phyloP scores from a whole-genome alignment of 2,888 invertebrate species.

The Melolontha melolontha region DNA sequence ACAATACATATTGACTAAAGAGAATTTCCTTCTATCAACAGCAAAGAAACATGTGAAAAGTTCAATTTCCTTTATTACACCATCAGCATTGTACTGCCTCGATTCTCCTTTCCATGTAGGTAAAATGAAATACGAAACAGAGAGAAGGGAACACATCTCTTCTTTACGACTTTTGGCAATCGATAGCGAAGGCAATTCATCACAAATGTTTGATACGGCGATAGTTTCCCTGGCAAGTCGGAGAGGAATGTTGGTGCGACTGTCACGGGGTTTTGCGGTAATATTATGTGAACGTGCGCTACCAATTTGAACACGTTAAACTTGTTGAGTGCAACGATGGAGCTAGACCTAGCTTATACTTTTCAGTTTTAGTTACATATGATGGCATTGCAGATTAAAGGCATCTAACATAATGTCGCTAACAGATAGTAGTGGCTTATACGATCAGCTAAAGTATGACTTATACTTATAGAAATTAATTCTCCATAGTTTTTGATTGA shows the following conservation, averaged over 20 bases:
- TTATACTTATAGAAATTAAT: too few species aligned
- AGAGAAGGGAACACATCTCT: slow-evolving; percentile 41
- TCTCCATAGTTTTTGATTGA: too few species aligned
- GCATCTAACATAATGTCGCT: too few species aligned
- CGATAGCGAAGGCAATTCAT: slow-evolving; percentile 51
- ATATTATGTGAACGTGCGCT: slow-evolving; percentile 37
- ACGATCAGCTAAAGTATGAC: too few species aligned
- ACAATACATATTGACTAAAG: too few species aligned
- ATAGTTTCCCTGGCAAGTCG: slow-evolving; percentile 44
- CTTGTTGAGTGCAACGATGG: slow-evolving; percentile 42
- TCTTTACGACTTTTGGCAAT: slow-evolving; percentile 44
- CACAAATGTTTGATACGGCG: slow-evolving; percentile 52
- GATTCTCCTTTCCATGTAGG: slow-evolving; percentile 20
- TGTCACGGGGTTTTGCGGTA: slow-evolving; percentile 40
- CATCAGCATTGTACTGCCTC: slow-evolving; percentile 25
- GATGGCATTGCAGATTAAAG: too few species aligned
- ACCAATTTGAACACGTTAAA: slow-evolving; percentile 36
- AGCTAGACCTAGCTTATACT: too few species aligned
- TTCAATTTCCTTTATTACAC: slow-evolving; percentile 33
- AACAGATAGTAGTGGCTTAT: too few species aligned
- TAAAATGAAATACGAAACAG: slow-evolving; percentile 37
- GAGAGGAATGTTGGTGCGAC: slow-evolving; percentile 25
- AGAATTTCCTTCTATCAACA: slow-evolving; percentile 10
- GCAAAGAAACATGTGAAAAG: slow-evolving; percentile 29
- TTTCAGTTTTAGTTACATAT: too few species aligned